Evolutionary conservation across 2,888 invertebrate genomes (phyloP).

Genomic region (Epinotia nisella): DNA sequence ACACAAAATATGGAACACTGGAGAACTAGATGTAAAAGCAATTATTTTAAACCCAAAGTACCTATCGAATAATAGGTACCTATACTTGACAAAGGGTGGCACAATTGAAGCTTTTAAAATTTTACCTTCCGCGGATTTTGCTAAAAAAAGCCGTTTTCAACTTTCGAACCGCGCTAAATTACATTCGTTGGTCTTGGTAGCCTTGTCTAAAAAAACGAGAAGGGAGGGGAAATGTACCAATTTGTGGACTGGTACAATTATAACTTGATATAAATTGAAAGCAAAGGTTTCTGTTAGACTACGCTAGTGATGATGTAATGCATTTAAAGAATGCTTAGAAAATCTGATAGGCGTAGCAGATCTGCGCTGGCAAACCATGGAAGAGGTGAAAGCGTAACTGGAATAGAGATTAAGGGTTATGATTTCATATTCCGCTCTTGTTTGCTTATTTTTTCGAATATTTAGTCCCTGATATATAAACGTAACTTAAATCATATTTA

Average conservation of each 20-base stretch:
- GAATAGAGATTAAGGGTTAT: no score
- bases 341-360: no score
- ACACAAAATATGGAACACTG: neutral
- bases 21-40: neutral
- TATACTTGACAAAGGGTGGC: slow-evolving; percentile 8
- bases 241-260: neutral
- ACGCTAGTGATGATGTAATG: no score
- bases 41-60: slow-evolving; percentile 16
- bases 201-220: slow-evolving; percentile 57
- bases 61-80: slow-evolving; percentile 24
- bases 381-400: no score
- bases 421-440: neutral
- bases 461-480: no score
- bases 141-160: slow-evolving; percentile 54
- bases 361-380: no score
- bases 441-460: no score
- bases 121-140: slow-evolving; percentile 10
- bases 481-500: no score
- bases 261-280: neutral
- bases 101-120: slow-evolving; percentile 27
- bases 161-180: slow-evolving; percentile 73
- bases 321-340: no score
- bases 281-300: no score
- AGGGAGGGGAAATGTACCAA: slow-evolving; percentile 21
- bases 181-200: slow-evolving; percentile 67